phyloP scores from a whole-genome alignment of 2,113 vertebrate species.

The Saguinus imperator region DNA sequence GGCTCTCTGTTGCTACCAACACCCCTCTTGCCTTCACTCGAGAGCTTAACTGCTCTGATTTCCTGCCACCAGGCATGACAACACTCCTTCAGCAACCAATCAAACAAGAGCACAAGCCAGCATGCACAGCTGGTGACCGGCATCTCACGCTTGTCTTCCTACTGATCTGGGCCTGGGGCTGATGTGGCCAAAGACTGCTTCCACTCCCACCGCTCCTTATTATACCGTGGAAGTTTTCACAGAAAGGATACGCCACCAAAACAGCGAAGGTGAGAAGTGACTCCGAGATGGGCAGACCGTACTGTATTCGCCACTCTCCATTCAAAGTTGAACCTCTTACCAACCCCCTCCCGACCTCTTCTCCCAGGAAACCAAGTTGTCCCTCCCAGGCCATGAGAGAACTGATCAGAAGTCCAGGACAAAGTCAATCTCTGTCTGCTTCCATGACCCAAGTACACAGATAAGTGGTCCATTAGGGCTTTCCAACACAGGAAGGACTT shows the following conservation, averaged over 20 bases:
- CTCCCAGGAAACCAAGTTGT: background rate
- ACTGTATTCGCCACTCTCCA: background rate
- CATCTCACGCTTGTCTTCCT: background rate
- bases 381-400: background rate
- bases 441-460: background rate
- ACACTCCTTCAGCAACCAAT: background rate
- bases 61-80: background rate
- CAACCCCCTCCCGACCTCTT: background rate
- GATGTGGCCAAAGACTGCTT: background rate
- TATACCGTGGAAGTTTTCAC: slow-evolving; percentile 58
- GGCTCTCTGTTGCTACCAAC: background rate
- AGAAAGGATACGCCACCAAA: background rate
- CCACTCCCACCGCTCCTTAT: background rate
- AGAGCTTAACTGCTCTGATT: background rate
- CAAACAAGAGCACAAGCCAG: background rate
- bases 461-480: background rate
- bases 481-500: background rate
- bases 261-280: background rate
- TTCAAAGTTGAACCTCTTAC: background rate
- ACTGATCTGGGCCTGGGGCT: slow-evolving; percentile 28
- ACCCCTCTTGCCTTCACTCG: background rate
- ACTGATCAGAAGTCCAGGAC: background rate
- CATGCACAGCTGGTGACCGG: background rate
- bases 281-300: background rate
- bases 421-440: background rate